phyloP scores from a whole-genome alignment of 2,888 invertebrate species.

The Brenthis hecate region DNA sequence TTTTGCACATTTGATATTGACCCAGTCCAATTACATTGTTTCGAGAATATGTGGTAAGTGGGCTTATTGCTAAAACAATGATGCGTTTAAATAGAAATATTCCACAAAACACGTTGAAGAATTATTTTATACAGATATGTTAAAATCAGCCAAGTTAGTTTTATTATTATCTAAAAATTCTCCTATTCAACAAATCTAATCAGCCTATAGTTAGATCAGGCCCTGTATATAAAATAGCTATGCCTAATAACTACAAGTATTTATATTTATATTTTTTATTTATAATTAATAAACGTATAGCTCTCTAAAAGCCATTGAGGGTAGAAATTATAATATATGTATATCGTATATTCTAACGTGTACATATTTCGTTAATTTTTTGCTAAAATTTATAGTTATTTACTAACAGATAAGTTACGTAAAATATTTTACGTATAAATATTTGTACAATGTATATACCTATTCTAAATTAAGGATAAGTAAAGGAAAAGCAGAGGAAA shows the following conservation, averaged over 20 bases:
- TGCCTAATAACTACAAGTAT: constrained; percentile 10
- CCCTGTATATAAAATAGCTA: constrained; percentile 28
- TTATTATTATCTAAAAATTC: neutral
- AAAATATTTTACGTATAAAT: neutral
- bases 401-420: constrained; percentile 4
- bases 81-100: neutral
- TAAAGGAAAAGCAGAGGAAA: neutral
- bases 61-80: neutral
- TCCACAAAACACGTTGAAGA: neutral
- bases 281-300: neutral
- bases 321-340: neutral
- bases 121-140: constrained; percentile 27
- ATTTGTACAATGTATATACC: neutral
- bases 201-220: constrained; percentile 23
- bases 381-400: neutral
- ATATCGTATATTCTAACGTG: neutral
- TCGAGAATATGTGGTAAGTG: neutral
- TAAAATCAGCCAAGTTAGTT: constrained; percentile 3
- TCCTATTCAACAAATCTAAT: constrained; percentile 4
- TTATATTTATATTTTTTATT: constrained; percentile 12
- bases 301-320: neutral
- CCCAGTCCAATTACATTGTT: no score
- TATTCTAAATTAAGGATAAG: neutral
- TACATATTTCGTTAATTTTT: neutral
- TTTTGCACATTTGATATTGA: no score